Evolutionary conservation across 2,113 vertebrate species (phyloP).

Genomic region (Dolichallabes microphthalmus): DNA sequence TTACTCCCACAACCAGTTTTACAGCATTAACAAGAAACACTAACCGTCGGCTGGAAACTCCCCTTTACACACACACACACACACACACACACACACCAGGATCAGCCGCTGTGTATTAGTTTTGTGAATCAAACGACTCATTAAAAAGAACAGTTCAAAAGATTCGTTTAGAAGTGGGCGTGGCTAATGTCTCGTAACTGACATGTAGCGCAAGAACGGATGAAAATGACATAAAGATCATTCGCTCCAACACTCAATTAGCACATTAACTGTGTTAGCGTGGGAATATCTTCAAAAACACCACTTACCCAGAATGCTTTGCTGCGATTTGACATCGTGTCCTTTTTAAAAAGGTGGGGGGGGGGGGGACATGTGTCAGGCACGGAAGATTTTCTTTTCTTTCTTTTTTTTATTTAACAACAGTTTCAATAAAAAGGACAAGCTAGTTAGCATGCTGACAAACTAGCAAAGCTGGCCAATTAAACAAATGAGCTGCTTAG

Average conservation of each 20-base stretch:
- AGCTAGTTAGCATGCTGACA: background rate
- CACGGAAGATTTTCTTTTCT: background rate
- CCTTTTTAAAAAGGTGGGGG: conserved; percentile 21
- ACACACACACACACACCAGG: background rate
- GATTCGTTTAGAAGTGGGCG: background rate
- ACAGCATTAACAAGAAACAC: background rate
- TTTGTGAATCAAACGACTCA: background rate
- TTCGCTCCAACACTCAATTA: background rate
- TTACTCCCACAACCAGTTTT: background rate
- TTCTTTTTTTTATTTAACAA: background rate
- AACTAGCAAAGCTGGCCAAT: no score
- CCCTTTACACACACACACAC: background rate
- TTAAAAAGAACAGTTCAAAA: background rate
- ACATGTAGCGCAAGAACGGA: background rate
- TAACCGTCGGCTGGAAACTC: background rate
- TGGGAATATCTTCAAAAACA: background rate
- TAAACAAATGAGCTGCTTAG: no score
- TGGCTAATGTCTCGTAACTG: background rate
- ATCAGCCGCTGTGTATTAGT: background rate
- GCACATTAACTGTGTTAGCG: background rate
- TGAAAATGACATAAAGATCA: background rate
- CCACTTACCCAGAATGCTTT: conserved; percentile 37
- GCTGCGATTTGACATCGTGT: background rate
- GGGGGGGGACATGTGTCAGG: background rate
- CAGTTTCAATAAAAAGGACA: background rate